Evolutionary conservation across 2,113 vertebrate genomes (phyloP).

Genomic region (Gobius niger): DNA sequence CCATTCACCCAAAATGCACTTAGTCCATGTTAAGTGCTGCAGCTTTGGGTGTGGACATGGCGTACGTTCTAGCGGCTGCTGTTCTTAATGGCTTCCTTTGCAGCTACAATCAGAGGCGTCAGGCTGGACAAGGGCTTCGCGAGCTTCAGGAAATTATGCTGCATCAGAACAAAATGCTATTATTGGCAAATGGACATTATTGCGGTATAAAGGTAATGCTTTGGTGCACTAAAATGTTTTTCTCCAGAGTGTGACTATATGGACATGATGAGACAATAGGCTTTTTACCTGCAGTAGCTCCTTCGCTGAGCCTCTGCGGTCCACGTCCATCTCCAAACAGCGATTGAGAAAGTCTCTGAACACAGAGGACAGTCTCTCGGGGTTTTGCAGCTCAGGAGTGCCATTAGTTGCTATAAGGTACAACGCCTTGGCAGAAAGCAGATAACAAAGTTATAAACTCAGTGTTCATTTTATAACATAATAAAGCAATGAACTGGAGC

Average conservation of each 20-base stretch:
- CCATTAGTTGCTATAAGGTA: constrained; percentile 98
- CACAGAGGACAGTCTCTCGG: constrained; percentile 91
- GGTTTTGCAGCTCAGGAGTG: constrained; percentile 97
- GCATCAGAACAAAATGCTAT: constrained; percentile 19
- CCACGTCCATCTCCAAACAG: constrained; percentile 98
- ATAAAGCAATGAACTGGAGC: not conserved
- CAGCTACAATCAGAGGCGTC: constrained; percentile 97
- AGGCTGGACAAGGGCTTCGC: constrained; percentile 98
- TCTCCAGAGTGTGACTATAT: not conserved
- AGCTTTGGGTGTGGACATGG: constrained; percentile 55
- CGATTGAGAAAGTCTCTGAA: constrained; percentile 97
- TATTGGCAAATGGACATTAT: not conserved
- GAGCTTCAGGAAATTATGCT: constrained; percentile 99
- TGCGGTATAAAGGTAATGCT: not conserved
- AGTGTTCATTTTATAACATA: not conserved
- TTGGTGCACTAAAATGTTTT: not conserved
- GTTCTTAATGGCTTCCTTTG: constrained; percentile 99
- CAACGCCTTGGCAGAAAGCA: constrained; percentile 80
- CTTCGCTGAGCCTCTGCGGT: constrained; percentile 94
- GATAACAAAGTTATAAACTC: not conserved
- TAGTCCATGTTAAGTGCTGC: constrained; percentile 50
- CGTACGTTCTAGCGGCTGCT: constrained; percentile 87
- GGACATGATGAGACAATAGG: not conserved
- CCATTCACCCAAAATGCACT: constrained; percentile 48
- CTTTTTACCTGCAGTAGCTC: constrained; percentile 90